Base-by-base conservation (phyloP, 2,888 invertebrate species). In the Julus scanicus region DNA sequence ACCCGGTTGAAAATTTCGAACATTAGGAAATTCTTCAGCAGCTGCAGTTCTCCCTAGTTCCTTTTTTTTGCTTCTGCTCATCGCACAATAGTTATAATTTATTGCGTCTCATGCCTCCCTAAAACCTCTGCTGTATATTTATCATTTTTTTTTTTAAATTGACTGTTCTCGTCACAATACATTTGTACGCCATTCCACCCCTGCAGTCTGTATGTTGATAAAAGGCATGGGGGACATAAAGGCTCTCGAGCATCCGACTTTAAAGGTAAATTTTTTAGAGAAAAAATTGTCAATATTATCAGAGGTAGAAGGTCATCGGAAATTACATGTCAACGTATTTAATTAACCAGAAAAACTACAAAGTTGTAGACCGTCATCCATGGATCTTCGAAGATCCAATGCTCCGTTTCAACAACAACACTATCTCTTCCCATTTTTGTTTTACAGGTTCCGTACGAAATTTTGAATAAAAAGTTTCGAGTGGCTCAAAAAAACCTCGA, bases 391-490 rank as follows among this genome's bases (percentile, higher is more conserved):
- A 8, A 8, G 80, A 20, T 71, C 80, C 2, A 71, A 71, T 2
- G 2, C n/a, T 71, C 2, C 80, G 8, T 20, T 20, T 2, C 20
- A 17, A 29, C 29, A 83, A 83, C 83, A n/a, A 83, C 4, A 13
- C 37, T 8, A 83, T 83, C 9, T 37, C 5, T 5, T 9, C 29
- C 83, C 20, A 2, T 49, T 40, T 20, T 87, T 86, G 15, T 53
- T 40, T 63, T n/a, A 17, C 57, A 97, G 97, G 98, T 99, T 90
- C 99, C 99, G 1, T 99, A 99, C 92, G 99, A 99, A 93, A 95
- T 99, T 86, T 94, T 99, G 90, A 99, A 99, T 93, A 99, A 99
- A 92, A 97, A 97, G 91, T 99, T 99, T 92, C 95, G 99, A 88
- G 95, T 96, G 85, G 97, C 98, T 2, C 99, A 99, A 92, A 98